Conservation (phyloP, 2,113 vertebrate genomes). For the Rhipidura dahli region DNA sequence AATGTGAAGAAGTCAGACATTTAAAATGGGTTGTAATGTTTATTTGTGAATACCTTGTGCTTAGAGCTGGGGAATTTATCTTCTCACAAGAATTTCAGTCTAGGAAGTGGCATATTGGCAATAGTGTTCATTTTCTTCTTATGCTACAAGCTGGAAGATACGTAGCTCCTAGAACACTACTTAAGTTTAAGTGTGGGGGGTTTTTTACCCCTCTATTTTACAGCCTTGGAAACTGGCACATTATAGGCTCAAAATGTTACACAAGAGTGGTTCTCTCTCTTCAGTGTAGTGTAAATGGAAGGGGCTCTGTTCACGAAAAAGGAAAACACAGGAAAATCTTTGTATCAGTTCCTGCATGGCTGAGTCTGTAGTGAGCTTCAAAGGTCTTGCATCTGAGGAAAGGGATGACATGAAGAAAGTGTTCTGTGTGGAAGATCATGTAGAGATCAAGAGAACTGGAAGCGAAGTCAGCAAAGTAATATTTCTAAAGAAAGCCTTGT, state of each 20-base stretch:
- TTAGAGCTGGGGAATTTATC: neutral
- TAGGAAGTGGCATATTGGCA: neutral
- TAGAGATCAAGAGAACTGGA: conserved; percentile 53
- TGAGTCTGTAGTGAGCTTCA: conserved; percentile 13
- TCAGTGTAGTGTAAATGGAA: neutral
- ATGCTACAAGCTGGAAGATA: neutral
- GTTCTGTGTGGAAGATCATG: neutral
- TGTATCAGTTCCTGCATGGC: neutral
- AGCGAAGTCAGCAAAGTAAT: conserved; percentile 2
- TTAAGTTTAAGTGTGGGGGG: neutral
- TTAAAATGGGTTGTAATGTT: neutral
- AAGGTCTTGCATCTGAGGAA: neutral
- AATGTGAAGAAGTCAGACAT: neutral
- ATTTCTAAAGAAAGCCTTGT: conserved; percentile 3
- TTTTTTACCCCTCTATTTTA: neutral
- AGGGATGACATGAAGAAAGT: neutral
- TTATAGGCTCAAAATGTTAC: neutral
- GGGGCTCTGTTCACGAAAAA: neutral
- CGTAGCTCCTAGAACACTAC: neutral
- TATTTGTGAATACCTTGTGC: neutral
- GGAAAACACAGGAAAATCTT: neutral
- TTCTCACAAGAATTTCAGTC: neutral
- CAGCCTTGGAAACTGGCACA: neutral
- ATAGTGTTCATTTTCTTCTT: neutral
- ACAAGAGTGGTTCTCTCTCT: neutral